Evolutionary conservation across 2,113 vertebrate genomes (phyloP), one percentile per base, ranked within the genome.

Genomic region (Clarias macrocephalus): DNA sequence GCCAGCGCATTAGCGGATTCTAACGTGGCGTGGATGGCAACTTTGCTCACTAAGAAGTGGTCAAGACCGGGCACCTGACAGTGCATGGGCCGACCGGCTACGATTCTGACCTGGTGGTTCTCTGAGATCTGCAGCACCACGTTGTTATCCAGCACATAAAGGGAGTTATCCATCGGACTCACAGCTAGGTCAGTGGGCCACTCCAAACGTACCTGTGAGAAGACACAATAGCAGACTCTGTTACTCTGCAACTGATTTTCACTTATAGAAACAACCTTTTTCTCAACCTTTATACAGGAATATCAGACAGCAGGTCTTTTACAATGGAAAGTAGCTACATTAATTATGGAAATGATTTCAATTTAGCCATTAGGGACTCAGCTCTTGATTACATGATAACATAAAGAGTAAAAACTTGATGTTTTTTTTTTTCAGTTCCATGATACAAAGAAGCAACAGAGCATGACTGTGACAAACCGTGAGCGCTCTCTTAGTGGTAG

Each of bases 61-160:
- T 99, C 98, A 6, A 99, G 97, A 83, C 98, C 98, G 0, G 98
- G 98, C 16, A 99, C 98, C 91, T 99, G 98, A 94, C 98, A 99
- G 90, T 99, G 98, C 97, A 99, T 99, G 12, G 98, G 98, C 9
- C 98, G 95, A 3, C 98, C 98, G 0, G 98, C 98, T 9, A 99
- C 96, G 0, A 99, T 98, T 85, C 98, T 97, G 30, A 99, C 98
- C 86, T 99, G 98, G 91, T 99, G 98, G 92, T 99, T 99, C 91
- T 98, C 98, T 0, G 98, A 99, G 92, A 99, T 98, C 91, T 99
- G 98, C 12, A 99, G 93, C 30, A 99, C 98, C 3, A 99, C 98
- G 0, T 99, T 99, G 87, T 99, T 99, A 94, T 99, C 98, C 7
- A 99, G 95, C 62, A 99, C 97, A 0, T 97, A 99, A 0, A 99